Evolutionary conservation across 2,888 invertebrate genomes (phyloP).

Genomic region (Clunio marinus): DNA sequence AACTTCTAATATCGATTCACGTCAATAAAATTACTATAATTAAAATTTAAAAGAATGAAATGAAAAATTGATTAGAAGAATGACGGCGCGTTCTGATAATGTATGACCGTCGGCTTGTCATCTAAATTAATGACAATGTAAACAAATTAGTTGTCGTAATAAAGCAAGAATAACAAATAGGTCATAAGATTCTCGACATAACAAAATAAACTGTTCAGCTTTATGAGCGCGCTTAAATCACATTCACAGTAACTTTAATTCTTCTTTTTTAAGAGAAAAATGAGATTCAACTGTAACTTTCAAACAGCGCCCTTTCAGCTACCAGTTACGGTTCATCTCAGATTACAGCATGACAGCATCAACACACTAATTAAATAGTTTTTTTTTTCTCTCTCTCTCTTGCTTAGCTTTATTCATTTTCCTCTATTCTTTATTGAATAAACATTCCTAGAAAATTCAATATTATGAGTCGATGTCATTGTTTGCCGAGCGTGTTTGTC

Average conservation of each 20-base stretch:
- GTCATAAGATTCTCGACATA: background rate
- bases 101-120: background rate
- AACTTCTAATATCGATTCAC: background rate
- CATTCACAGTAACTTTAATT: too few relatives aligned
- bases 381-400: background rate
- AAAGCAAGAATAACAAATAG: constrained; percentile 21
- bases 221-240: too few relatives aligned
- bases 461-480: constrained; percentile 27
- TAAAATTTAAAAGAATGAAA: background rate
- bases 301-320: constrained; percentile 6
- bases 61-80: background rate
- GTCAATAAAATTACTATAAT: background rate
- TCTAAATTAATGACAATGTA: background rate
- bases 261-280: too few relatives aligned
- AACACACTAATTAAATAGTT: background rate
- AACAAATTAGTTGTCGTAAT: constrained; percentile 14
- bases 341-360: background rate
- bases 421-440: constrained; percentile 15
- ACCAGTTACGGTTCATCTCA: constrained; percentile 18
- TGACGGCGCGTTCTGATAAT: background rate
- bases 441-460: constrained; percentile 30
- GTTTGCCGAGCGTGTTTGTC: constrained; percentile 27
- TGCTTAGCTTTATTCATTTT: background rate
- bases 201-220: too few relatives aligned
- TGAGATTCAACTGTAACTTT: too few relatives aligned